A percentile compares a stretch with the other conserved stretches of the same genome.
Conservation (phyloP, 2,888 invertebrate genomes). For the Adelognathus sp. region DNA sequence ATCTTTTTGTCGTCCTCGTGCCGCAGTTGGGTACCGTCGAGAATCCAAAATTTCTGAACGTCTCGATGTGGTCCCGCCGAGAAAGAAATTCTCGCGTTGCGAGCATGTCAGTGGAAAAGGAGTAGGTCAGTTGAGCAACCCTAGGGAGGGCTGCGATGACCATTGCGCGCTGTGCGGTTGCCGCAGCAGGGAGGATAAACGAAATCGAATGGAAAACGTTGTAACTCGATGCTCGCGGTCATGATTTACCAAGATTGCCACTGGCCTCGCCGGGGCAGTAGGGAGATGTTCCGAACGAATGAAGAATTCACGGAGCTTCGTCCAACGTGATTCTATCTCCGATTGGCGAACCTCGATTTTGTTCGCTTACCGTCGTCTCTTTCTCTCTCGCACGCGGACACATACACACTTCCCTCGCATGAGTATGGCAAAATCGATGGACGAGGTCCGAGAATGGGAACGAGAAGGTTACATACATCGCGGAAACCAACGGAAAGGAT, state of each 20-base stretch:
- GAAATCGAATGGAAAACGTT: conserved; percentile 47
- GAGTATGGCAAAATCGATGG: conserved; percentile 13
- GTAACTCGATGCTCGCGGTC: conserved; percentile 24
- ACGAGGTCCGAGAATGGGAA: conserved; percentile 4
- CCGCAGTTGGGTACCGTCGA: background rate
- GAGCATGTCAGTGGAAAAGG: conserved; percentile 27
- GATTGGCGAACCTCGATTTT: conserved; percentile 23
- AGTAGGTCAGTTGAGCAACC: conserved; percentile 20
- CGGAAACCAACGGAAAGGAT: conserved; percentile 12
- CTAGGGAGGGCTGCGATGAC: background rate
- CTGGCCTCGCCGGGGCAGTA: conserved; percentile 30
- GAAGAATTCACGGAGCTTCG: conserved; percentile 57
- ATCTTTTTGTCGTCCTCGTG: background rate
- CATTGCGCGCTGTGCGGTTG: background rate
- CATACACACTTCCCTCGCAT: too few species aligned
- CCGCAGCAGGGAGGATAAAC: conserved; percentile 12
- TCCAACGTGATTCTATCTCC: conserved; percentile 50
- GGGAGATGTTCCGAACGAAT: conserved; percentile 55
- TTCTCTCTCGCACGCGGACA: background rate
- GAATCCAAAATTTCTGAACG: conserved; percentile 18
- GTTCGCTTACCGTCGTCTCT: conserved; percentile 3
- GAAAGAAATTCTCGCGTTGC: background rate
- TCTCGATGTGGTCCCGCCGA: conserved; percentile 12
- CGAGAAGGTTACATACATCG: conserved; percentile 23
- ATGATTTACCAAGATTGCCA: conserved; percentile 41